phyloP scores from a whole-genome alignment of 2,888 invertebrate genomes.

The Euproctis similis region DNA sequence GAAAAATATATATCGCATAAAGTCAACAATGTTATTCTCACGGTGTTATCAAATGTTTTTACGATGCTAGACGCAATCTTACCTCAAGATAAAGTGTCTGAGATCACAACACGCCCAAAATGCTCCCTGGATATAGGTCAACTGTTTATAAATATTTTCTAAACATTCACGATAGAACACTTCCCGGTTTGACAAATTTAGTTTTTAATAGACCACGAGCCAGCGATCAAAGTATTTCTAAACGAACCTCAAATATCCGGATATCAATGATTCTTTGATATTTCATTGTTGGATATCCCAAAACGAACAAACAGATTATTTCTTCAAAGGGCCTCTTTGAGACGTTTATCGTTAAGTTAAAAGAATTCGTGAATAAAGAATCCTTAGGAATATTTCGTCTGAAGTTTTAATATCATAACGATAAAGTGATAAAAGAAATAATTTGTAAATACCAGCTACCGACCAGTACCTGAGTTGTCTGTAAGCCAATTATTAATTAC shows the following conservation, averaged over 20 bases:
- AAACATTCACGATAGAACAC: slow-evolving; percentile 5
- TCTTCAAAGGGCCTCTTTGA: slow-evolving; percentile 8
- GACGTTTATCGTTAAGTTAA: slow-evolving; percentile 14
- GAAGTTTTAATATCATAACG: no score
- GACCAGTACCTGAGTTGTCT: no score
- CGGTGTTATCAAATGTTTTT: slow-evolving; percentile 12
- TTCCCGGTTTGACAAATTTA: slow-evolving; percentile 9
- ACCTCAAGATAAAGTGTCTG: slow-evolving; percentile 10
- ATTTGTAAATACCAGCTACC: no score
- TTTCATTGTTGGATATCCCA: slow-evolving; percentile 11
- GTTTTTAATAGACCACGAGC: slow-evolving; percentile 7
- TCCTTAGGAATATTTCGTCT: no score
- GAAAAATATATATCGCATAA: slow-evolving; percentile 6
- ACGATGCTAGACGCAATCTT: slow-evolving; percentile 8
- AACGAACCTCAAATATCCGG: slow-evolving; percentile 8
- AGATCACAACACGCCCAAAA: slow-evolving; percentile 9
- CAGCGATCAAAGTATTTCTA: slow-evolving; percentile 6
- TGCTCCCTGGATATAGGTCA: slow-evolving; percentile 15
- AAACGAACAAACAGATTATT: slow-evolving; percentile 20
- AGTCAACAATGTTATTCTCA: slow-evolving; percentile 19
- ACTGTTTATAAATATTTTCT: slow-evolving; percentile 4
- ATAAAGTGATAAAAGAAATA: no score
- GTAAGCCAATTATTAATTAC: no score
- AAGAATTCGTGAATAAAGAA: slow-evolving; percentile 17
- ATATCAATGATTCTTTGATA: slow-evolving; percentile 18